Evolutionary conservation across 2,797 vertebrate genomes (phyloP).

Genomic region (Brachyrhaphis roseni): DNA sequence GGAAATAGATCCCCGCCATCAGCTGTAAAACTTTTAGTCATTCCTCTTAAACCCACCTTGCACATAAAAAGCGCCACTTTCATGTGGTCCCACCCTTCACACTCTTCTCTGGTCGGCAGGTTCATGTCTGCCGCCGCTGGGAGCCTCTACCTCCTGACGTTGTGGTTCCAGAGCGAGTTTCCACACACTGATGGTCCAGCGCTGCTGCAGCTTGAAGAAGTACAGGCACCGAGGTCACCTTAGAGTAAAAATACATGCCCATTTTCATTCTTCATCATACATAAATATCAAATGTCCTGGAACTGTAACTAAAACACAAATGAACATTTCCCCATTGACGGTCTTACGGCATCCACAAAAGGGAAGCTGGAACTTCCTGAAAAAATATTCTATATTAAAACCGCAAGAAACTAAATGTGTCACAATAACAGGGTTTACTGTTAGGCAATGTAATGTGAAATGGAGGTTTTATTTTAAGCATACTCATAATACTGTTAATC

Average conservation of each 20-base stretch:
- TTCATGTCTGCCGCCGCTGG: conserved; percentile 76
- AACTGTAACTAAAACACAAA: conserved; percentile 5
- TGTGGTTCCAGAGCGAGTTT: conserved; percentile 49
- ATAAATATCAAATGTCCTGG: conserved; percentile 12
- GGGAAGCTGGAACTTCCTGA: conserved; percentile 64
- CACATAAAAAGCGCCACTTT: conserved; percentile 82
- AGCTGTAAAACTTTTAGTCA: not conserved
- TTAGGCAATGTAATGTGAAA: not conserved
- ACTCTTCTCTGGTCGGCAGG: conserved; percentile 85
- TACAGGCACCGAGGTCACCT: conserved; percentile 43
- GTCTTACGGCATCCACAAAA: conserved; percentile 22
- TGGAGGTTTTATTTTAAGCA: not conserved
- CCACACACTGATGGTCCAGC: conserved; percentile 20
- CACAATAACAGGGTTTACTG: conserved; percentile 16
- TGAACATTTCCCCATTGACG: not conserved
- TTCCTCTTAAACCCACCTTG: conserved; percentile 77
- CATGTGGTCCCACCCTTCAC: conserved; percentile 81
- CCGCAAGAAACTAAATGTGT: conserved; percentile 27
- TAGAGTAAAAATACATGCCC: conserved; percentile 24
- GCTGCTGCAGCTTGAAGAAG: conserved; percentile 10
- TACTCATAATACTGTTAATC: too few relatives aligned
- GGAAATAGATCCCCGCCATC: conserved; percentile 1
- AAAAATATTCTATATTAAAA: conserved; percentile 16
- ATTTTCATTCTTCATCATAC: conserved; percentile 10
- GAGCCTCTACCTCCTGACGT: conserved; percentile 29